A percentile compares a stretch with the other conserved stretches of the same genome.
Conservation (phyloP, 1,140 invertebrate genomes). For the Drosophila nigrodunni region DNA sequence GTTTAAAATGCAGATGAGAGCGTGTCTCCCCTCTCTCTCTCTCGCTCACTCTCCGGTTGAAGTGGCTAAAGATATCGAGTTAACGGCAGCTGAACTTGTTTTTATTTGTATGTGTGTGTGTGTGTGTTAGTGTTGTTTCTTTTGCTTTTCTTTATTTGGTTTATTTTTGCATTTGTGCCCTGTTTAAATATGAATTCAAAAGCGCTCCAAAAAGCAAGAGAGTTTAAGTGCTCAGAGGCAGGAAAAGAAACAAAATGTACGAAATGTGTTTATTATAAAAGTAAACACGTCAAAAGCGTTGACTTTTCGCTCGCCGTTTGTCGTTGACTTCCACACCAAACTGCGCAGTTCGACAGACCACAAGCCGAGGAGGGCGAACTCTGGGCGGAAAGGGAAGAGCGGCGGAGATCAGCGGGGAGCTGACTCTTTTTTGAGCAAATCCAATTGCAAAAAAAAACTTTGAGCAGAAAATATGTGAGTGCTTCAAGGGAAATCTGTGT, state of each 20-base stretch:
- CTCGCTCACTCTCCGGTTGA: slow-evolving; percentile 1
- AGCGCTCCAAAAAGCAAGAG: background rate
- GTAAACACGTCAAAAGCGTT: slow-evolving; percentile 74
- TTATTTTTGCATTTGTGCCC: slow-evolving; percentile 57
- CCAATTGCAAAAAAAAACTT: slow-evolving; percentile 24
- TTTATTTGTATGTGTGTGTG: slow-evolving; percentile 52
- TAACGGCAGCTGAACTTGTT: slow-evolving; percentile 75
- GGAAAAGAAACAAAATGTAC: slow-evolving; percentile 64
- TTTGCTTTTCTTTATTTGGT: slow-evolving; percentile 10
- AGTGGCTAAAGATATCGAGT: slow-evolving; percentile 35
- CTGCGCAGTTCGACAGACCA: slow-evolving; percentile 56
- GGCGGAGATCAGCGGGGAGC: background rate
- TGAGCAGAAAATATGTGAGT: background rate
- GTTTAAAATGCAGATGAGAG: slow-evolving; percentile 1
- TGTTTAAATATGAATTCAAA: slow-evolving; percentile 65
- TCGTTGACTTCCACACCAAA: slow-evolving; percentile 58
- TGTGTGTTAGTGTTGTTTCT: slow-evolving; percentile 17
- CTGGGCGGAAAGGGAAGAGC: background rate
- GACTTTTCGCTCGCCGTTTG: slow-evolving; percentile 41
- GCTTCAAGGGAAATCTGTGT: slow-evolving; percentile 14
- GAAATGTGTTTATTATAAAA: slow-evolving; percentile 79
- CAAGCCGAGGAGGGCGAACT: background rate
- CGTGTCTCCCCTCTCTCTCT: background rate
- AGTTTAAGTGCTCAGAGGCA: slow-evolving; percentile 31
- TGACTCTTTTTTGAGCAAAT: slow-evolving; percentile 6